phyloP scores from a whole-genome alignment of 2,113 vertebrate species.

The Poecilia latipinna region DNA sequence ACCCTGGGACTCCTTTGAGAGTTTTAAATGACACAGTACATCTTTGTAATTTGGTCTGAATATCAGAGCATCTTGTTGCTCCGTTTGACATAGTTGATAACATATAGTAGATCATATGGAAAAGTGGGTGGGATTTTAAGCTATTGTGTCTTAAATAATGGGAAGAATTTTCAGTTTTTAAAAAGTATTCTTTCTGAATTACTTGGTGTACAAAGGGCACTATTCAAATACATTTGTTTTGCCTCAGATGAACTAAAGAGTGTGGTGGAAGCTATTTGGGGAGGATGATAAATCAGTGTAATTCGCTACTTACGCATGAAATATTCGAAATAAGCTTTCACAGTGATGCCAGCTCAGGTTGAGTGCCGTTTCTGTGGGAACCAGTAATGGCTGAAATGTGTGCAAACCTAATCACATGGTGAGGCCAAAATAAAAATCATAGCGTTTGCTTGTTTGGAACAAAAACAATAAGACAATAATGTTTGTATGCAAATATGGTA shows the following conservation, averaged over 20 bases:
- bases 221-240: neutral
- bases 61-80: too few relatives aligned
- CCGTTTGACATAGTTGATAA: too few relatives aligned
- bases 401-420: neutral
- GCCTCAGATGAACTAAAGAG: neutral
- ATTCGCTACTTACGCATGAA: neutral
- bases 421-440: neutral
- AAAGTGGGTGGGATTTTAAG: neutral
- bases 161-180: too few relatives aligned
- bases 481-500: slow-evolving; percentile 68
- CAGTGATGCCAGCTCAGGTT: neutral
- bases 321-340: neutral
- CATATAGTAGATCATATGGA: neutral
- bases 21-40: neutral
- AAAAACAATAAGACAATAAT: slow-evolving; percentile 17
- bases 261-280: neutral
- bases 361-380: slow-evolving; percentile 6
- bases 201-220: neutral
- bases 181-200: neutral
- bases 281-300: neutral
- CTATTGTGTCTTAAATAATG: neutral
- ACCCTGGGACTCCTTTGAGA: neutral
- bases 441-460: neutral
- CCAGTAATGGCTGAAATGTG: neutral
- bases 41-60: neutral